Percentiles rank a stretch among this genome's conserved stretches.
Evolutionary conservation across 2,797 vertebrate species (phyloP).

Genomic region (Spea hammondii): DNA sequence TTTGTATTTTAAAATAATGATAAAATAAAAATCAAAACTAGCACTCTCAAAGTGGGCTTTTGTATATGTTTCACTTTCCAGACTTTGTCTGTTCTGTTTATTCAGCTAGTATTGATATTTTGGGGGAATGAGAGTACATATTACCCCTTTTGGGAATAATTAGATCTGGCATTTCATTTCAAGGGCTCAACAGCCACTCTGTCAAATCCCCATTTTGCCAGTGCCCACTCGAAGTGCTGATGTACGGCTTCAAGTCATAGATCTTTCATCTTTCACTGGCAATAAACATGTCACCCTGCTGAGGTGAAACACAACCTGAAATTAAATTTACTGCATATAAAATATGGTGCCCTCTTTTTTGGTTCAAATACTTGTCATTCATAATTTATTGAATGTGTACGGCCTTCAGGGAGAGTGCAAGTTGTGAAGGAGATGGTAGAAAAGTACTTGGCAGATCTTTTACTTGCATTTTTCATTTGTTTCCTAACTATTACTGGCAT

Average conservation of each 20-base stretch:
- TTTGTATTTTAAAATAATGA: not conserved
- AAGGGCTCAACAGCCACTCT: conserved; percentile 71
- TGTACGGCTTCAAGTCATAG: conserved; percentile 73
- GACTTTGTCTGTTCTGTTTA: conserved; percentile 64
- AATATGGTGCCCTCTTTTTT: conserved; percentile 97
- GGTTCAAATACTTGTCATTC: conserved; percentile 96
- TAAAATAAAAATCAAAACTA: not conserved
- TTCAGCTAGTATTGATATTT: conserved; percentile 68
- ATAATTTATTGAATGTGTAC: conserved; percentile 92
- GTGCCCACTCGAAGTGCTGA: conserved; percentile 81
- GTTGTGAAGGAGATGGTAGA: conserved; percentile 57
- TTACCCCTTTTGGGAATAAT: conserved; percentile 76
- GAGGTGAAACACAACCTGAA: conserved; percentile 89
- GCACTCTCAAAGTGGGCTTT: not conserved
- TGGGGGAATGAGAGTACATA: conserved; percentile 70
- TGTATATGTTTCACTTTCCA: conserved; percentile 17
- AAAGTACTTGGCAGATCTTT: conserved; percentile 52
- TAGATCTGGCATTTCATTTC: conserved; percentile 81
- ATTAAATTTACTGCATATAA: conserved; percentile 98
- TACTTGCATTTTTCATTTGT: conserved; percentile 51
- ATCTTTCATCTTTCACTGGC: conserved; percentile 81
- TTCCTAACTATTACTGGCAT: conserved; percentile 57
- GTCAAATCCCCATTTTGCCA: conserved; percentile 77
- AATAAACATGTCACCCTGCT: conserved; percentile 96
- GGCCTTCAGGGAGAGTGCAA: conserved; percentile 70